Evolutionary conservation across 2,113 vertebrate species (phyloP), one percentile per base, ranked within the genome.

Genomic region (Heterochromis multidens): DNA sequence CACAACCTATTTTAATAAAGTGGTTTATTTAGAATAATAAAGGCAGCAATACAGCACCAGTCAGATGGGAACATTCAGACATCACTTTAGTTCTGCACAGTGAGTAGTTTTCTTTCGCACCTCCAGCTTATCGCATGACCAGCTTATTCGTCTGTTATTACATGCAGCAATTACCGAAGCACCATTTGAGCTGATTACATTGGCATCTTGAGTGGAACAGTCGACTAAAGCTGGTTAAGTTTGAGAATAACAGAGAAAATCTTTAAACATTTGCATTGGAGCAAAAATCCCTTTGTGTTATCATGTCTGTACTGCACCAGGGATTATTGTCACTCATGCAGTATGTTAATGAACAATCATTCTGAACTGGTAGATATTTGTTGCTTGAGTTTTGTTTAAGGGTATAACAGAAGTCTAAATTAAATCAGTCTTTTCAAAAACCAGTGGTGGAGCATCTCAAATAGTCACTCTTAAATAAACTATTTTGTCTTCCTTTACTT

Each of bases 11-110:
- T 74, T 59, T 35, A 77, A 79, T 78, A 86, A 86, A 43, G 57
- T 87, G 37, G 80, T 95, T 95, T 94, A 95, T 94, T 93, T 61
- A 82, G 67, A 88, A 88, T 82, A 82, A 78, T 84, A 72, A 80
- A 85, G 85, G 77, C 88, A 90, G 74, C n/a, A 2, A 77, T 74
- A 29, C 6, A 91, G 91, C 91, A 94, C 87, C 91, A 87, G 83
- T 88, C 78, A 57, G 78, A 77, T 8, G 61, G 62, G 9, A 77
- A 74, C 85, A 86, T 85, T 88, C 72, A 87, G 63, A 83, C 78
- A 84, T 79, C 63, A 88, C 77, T 72, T 58, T n/a, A 78, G 23
- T 63, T 87, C 62, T 81, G 46, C 77, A 91, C 13, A 81, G 33
- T 79, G 31, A 80, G 80, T 70, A 57, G 29, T 79, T 79, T 79